Percentiles rank a stretch among this genome's conserved stretches.
phyloP scores from a whole-genome alignment of 2,888 invertebrate species.

The Laothoe populi region DNA sequence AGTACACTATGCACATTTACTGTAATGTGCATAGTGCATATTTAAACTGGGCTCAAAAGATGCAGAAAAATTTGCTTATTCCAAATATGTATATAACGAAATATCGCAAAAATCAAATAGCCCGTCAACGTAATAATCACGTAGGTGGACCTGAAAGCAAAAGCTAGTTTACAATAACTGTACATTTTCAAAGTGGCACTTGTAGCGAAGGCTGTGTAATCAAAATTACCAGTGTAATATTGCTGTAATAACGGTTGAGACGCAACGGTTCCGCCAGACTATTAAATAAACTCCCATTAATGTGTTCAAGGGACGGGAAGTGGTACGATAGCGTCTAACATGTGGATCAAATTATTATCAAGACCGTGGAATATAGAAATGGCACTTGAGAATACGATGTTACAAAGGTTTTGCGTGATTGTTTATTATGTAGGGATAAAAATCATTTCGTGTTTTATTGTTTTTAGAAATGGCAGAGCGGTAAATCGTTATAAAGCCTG shows the following conservation, averaged over 20 bases:
- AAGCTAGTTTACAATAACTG: constrained; percentile 16
- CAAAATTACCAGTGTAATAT: constrained; percentile 17
- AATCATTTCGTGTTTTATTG: background rate
- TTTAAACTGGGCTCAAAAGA: no score
- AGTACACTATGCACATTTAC: no score
- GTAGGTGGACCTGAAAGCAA: no score
- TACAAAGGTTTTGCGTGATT: background rate
- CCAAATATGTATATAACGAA: no score
- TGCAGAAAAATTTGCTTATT: no score
- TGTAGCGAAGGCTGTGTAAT: background rate
- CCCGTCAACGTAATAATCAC: no score
- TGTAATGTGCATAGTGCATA: no score
- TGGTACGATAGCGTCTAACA: background rate
- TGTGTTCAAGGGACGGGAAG: constrained; percentile 7
- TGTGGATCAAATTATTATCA: background rate
- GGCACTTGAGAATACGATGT: background rate
- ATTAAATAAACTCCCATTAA: constrained; percentile 20
- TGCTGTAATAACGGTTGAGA: constrained; percentile 17
- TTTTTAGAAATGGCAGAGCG: no score
- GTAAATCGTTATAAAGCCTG: no score
- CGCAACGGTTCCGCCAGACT: constrained; percentile 12
- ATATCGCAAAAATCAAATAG: no score
- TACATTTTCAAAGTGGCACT: constrained; percentile 4
- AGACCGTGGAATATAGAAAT: background rate
- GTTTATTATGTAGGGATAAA: background rate